phyloP scores from a whole-genome alignment of 2,113 vertebrate species.

The Coptodon rendalli region DNA sequence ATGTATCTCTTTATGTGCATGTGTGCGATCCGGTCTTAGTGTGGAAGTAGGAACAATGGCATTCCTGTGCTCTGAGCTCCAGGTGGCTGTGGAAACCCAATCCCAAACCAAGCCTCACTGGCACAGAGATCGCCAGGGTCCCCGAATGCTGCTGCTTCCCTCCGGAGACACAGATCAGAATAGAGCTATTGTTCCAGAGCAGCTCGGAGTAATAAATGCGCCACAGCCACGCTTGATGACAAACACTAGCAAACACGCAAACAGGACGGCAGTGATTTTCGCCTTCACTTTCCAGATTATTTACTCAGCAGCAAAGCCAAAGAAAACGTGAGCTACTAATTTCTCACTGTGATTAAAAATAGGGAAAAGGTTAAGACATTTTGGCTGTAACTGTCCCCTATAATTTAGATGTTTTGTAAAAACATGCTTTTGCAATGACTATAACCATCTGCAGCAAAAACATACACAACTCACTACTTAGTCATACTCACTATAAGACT shows the following conservation, averaged over 20 bases:
- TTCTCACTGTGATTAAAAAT: not conserved
- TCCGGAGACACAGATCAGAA: slow-evolving; percentile 66
- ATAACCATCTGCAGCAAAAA: not conserved
- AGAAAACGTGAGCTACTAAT: not conserved
- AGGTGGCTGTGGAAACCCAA: slow-evolving; percentile 77
- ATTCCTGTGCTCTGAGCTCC: slow-evolving; percentile 74
- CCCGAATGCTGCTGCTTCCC: slow-evolving; percentile 61
- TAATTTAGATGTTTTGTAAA: not conserved
- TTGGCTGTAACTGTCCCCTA: not conserved
- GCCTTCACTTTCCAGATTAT: not conserved
- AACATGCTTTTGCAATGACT: not conserved
- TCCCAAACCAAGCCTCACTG: slow-evolving; percentile 66
- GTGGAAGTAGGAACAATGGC: slow-evolving; percentile 70
- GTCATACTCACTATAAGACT: not conserved
- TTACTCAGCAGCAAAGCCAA: not conserved
- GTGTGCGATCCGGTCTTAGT: slow-evolving; percentile 50
- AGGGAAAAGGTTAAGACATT: not conserved
- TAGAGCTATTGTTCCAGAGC: slow-evolving; percentile 68
- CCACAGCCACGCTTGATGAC: slow-evolving; percentile 25
- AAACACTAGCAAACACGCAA: not conserved
- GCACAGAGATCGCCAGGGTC: slow-evolving; percentile 61
- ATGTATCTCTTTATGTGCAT: slow-evolving; percentile 20
- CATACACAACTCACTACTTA: not conserved
- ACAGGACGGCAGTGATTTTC: not conserved
- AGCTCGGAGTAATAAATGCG: slow-evolving; percentile 47